These are phyloP conservation scores for Bombus ignitus DNA, from an alignment of 1,140 invertebrate species.

Conservation along the genomic window DNA sequence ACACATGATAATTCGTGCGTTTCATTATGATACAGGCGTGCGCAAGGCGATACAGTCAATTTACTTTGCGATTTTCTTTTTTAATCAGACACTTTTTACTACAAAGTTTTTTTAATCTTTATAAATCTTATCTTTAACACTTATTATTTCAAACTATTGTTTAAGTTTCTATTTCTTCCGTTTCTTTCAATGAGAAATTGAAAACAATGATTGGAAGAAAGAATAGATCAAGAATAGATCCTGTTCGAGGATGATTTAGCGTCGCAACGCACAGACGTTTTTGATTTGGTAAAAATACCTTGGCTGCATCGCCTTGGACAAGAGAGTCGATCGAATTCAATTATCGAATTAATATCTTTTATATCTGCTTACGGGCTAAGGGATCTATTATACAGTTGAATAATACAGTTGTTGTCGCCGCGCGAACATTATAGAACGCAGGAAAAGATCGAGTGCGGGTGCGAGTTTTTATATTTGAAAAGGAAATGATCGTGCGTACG, in stretches of 20 bases:
- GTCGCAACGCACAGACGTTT: neutral
- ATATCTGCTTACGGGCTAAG: conserved; percentile 33
- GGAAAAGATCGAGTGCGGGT: conserved; percentile 24
- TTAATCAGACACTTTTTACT: neutral
- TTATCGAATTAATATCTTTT: conserved; percentile 29
- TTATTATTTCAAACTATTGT: neutral
- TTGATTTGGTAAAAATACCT: conserved; percentile 42
- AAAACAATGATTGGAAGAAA: neutral
- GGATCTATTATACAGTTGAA: conserved; percentile 51
- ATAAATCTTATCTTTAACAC: too few relatives aligned
- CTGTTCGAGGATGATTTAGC: neutral
- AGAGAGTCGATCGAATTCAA: conserved; percentile 40
- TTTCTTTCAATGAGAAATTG: neutral
- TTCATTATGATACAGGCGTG: conserved; percentile 63
- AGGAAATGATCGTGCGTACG: conserved; percentile 24
- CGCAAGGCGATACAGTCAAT: conserved; percentile 66
- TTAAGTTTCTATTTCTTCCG: too few relatives aligned
- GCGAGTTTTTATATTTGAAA: conserved; percentile 23
- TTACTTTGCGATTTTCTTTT: conserved; percentile 18
- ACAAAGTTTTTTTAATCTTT: neutral
- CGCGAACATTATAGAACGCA: conserved; percentile 16
- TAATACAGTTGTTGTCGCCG: conserved; percentile 39
- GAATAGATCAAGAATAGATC: neutral
- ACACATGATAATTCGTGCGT: conserved; percentile 67
- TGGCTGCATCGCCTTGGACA: conserved; percentile 60